Percentiles rank a stretch among this genome's conserved stretches.
phyloP scores from a whole-genome alignment of 2,888 invertebrate species.

The Cryptosula pallasiana region DNA sequence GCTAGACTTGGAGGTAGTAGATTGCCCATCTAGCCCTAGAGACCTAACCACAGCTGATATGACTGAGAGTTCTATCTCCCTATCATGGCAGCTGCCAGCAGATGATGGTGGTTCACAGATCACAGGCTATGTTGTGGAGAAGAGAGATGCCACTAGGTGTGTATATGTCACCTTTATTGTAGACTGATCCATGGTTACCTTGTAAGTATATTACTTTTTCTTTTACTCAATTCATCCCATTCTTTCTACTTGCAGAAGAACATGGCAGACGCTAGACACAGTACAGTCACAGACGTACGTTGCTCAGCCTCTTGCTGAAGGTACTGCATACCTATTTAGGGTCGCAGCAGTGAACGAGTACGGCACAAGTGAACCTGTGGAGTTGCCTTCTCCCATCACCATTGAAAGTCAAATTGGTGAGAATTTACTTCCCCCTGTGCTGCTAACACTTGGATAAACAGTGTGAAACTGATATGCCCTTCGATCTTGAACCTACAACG shows the following conservation, averaged over 20 bases:
- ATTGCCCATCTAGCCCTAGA: constrained; percentile 16
- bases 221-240: too few relatives aligned
- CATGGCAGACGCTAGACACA: constrained; percentile 8
- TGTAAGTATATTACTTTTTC: too few relatives aligned
- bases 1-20: constrained; percentile 17
- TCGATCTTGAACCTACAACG: too few relatives aligned
- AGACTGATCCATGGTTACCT: too few relatives aligned
- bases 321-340: constrained; percentile 30
- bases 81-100: constrained; percentile 76
- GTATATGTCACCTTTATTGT: too few relatives aligned
- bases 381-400: constrained; percentile 67
- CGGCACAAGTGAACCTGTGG: constrained; percentile 78
- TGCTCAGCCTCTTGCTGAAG: constrained; percentile 29
- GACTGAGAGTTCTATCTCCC: constrained; percentile 68
- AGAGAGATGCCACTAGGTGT: constrained; percentile 59
- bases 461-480: too few relatives aligned
- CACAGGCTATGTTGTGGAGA: constrained; percentile 74
- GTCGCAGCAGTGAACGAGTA: constrained; percentile 49
- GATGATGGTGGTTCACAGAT: constrained; percentile 77
- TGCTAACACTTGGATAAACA: too few relatives aligned
- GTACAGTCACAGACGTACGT: background rate
- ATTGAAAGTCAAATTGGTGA: constrained; percentile 63
- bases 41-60: constrained; percentile 61
- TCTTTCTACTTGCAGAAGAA: background rate
- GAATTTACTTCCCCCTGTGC: too few relatives aligned